Evolutionary conservation across 30 jellyfish, hydroid and myxozoan genomes (phyloP), one percentile per base, ranked within the genome.

Genomic region (Rhopilema esculentum): DNA sequence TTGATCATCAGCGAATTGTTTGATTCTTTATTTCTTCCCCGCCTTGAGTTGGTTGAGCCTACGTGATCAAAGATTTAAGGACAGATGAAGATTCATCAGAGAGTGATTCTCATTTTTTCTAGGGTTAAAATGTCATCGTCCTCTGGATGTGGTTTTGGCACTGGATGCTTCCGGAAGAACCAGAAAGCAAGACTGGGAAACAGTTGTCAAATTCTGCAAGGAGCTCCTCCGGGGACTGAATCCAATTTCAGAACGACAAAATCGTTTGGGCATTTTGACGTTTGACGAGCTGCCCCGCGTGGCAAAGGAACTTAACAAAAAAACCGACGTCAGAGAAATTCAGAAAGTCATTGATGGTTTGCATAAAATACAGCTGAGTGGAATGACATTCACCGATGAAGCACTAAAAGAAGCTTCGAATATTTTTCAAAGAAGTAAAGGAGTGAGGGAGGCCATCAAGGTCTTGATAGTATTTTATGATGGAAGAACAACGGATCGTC

Each of bases 381-480:
- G 94, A 8, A 85, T 85, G 94, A 75, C 88, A 21, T 85, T 85
- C 48, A 85, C 94, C 12, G 94, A 85, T 74, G 88, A 85, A 72
- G 94, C 94, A 28, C 22, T 85, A 21, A 62, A 52, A 75, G 94
- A 85, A 27, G 94, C 66, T 9, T 6, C 68, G 53, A 75, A 52
- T 57, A 40, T 85, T 0, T 85, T 72, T 51, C 83, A 64, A 30
- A 74, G 83, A 21, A 88, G 84, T 31, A 40, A 85, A 16, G 94
- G 84, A 0, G 52, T 74, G 8, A 66, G 94, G 62, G 88, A 85
- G 24, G 85, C 94, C 4, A 77, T 65, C 67, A 85, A 85, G 51
- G 94, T 85, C 16, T 57, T 85, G 84, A 68, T 85, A 9, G 31
- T 85, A 23, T 85, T 85, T 49, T 85, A 85, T 68, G 94, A 85